A percentile compares a stretch with the other conserved stretches of the same genome.
Evolutionary conservation across 2,888 invertebrate genomes (phyloP).

Genomic region (Drosophila mercatorum): DNA sequence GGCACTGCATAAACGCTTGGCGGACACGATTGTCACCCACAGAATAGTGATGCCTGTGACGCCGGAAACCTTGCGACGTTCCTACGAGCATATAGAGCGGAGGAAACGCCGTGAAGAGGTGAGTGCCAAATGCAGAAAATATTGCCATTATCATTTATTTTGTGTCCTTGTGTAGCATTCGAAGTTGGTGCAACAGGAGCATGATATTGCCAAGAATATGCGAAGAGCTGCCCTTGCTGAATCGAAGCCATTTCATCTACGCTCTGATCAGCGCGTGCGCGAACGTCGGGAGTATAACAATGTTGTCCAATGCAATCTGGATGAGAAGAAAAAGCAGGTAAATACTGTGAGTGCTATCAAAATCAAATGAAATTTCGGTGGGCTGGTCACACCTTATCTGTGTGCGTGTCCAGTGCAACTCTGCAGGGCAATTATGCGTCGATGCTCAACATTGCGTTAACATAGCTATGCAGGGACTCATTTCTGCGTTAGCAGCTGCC

Average conservation of each 20-base stretch:
- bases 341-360: slow-evolving; percentile 39
- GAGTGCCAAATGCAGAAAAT: slow-evolving; percentile 2
- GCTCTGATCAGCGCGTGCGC: slow-evolving; percentile 75
- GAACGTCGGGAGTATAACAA: slow-evolving; percentile 81
- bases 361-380: slow-evolving; percentile 9
- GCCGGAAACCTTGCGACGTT: slow-evolving; percentile 79
- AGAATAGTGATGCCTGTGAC: slow-evolving; percentile 75
- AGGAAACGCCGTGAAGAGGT: slow-evolving; percentile 60
- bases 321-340: slow-evolving; percentile 82
- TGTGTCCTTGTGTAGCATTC: background rate
- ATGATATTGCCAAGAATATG: slow-evolving; percentile 21
- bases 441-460: slow-evolving; percentile 18
- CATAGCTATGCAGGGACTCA: slow-evolving; percentile 15
- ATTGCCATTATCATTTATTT: background rate
- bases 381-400: slow-evolving; percentile 17
- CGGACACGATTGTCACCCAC: slow-evolving; percentile 52
- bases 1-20: slow-evolving; percentile 49
- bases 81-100: slow-evolving; percentile 60
- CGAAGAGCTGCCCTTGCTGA: slow-evolving; percentile 52
- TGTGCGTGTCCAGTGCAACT: background rate
- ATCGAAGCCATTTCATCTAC: slow-evolving; percentile 79
- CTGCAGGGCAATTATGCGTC: slow-evolving; percentile 1
- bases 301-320: slow-evolving; percentile 53
- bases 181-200: slow-evolving; percentile 15
- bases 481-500: slow-evolving; percentile 48